Evolutionary conservation across 2,113 vertebrate genomes (phyloP).

Genomic region (Catharus bicknelli): DNA sequence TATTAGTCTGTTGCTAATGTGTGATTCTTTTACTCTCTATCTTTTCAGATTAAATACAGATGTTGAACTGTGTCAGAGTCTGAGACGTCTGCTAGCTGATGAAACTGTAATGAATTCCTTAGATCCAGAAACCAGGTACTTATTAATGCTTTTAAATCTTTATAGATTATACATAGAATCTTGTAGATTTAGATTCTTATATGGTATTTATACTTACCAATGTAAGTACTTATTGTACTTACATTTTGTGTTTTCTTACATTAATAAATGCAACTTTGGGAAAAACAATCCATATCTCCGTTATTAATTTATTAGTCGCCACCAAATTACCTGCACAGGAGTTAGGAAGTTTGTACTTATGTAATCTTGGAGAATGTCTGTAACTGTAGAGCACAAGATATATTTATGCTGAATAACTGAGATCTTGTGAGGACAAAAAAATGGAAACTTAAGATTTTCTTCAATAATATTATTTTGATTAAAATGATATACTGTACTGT

Average conservation of each 20-base stretch:
- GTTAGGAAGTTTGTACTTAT: not conserved
- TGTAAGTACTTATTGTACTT: not conserved
- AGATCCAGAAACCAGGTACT: slow-evolving; percentile 91
- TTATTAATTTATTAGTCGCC: too few relatives aligned
- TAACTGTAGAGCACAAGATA: not conserved
- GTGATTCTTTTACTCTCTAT: not conserved
- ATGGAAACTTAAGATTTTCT: not conserved
- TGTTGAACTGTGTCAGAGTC: slow-evolving; percentile 88
- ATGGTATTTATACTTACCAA: not conserved
- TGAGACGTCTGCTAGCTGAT: slow-evolving; percentile 83
- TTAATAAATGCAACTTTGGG: not conserved
- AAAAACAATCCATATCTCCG: not conserved
- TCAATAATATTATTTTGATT: not conserved
- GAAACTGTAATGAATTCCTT: slow-evolving; percentile 79
- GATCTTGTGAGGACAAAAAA: not conserved
- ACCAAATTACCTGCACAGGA: not conserved
- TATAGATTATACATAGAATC: not conserved
- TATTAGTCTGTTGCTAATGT: not conserved
- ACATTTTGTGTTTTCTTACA: not conserved
- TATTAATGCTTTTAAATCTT: not conserved
- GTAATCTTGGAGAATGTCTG: not conserved
- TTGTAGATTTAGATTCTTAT: not conserved
- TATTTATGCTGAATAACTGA: not conserved
- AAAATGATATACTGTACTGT: not conserved
- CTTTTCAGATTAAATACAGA: slow-evolving; percentile 92